phyloP scores from a whole-genome alignment of 2,888 invertebrate genomes.

The Tenthredo livida region DNA sequence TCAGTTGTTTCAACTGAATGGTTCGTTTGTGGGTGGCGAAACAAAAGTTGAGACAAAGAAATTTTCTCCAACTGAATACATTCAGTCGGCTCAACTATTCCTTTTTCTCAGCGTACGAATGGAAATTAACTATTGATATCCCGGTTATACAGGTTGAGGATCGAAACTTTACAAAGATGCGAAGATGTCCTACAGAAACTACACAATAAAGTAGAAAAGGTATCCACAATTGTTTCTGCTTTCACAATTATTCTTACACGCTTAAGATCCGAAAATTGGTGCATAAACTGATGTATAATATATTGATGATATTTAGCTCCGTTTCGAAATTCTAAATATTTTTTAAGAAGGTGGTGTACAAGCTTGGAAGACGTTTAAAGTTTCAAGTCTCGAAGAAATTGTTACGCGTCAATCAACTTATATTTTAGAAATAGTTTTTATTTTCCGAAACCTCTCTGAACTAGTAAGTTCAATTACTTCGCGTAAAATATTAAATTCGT shows the following conservation, averaged over 20 bases:
- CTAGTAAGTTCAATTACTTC: background rate
- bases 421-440: background rate
- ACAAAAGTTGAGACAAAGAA: no score
- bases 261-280: background rate
- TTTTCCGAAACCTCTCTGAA: background rate
- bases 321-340: background rate
- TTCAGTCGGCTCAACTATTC: no score
- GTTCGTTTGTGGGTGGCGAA: no score
- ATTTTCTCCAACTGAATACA: no score
- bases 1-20: no score
- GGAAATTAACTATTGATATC: conserved; percentile 46
- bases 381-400: background rate
- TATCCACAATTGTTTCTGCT: conserved; percentile 67
- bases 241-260: background rate
- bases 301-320: background rate
- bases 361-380: background rate
- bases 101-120: no score
- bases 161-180: conserved; percentile 85
- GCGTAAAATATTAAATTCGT: background rate
- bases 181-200: conserved; percentile 85
- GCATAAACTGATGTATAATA: background rate
- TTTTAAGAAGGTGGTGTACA: background rate
- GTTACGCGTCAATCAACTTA: background rate
- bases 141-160: conserved; percentile 82
- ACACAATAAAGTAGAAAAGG: conserved; percentile 84